These are phyloP conservation scores for Microcaecilia unicolor DNA, from an alignment of 2,797 vertebrate genomes.

Conservation along the genomic window DNA sequence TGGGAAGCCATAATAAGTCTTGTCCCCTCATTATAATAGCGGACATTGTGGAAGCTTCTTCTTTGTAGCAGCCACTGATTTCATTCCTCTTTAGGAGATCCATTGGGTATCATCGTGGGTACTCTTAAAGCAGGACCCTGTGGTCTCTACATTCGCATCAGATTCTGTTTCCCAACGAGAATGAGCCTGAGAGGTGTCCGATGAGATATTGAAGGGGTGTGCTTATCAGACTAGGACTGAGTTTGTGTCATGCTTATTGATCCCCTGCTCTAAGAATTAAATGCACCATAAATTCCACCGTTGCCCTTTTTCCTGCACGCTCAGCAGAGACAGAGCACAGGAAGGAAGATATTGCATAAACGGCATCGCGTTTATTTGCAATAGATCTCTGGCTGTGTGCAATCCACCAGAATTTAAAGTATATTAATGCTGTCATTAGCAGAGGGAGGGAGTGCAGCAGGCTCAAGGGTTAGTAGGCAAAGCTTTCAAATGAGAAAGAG, in stretches of 20 bases:
- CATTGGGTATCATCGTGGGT: too few species aligned
- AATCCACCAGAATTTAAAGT: constrained; percentile 20
- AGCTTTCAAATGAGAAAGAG: constrained; percentile 24
- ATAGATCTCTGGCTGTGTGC: constrained; percentile 14
- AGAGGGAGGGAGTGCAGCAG: constrained; percentile 5
- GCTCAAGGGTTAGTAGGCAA: constrained; percentile 18
- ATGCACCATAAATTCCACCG: constrained; percentile 41
- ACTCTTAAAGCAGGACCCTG: too few species aligned
- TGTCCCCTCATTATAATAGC: too few species aligned
- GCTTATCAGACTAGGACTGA: constrained; percentile 42
- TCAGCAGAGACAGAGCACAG: constrained; percentile 16
- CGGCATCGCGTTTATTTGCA: constrained; percentile 3
- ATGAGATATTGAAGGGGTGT: constrained; percentile 39
- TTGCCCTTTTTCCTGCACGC: constrained; percentile 22
- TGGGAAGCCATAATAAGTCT: too few species aligned
- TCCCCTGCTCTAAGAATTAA: constrained; percentile 40
- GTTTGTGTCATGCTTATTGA: constrained; percentile 45
- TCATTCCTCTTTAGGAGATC: too few species aligned
- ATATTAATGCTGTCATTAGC: constrained; percentile 39
- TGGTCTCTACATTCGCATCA: too few species aligned
- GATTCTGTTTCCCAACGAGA: too few species aligned
- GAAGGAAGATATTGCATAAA: background rate
- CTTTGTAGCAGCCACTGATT: too few species aligned
- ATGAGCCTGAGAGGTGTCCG: too few species aligned
- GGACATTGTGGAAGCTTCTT: too few species aligned